phyloP scores from a whole-genome alignment of 1,140 invertebrate species.

The Ips typographus region DNA sequence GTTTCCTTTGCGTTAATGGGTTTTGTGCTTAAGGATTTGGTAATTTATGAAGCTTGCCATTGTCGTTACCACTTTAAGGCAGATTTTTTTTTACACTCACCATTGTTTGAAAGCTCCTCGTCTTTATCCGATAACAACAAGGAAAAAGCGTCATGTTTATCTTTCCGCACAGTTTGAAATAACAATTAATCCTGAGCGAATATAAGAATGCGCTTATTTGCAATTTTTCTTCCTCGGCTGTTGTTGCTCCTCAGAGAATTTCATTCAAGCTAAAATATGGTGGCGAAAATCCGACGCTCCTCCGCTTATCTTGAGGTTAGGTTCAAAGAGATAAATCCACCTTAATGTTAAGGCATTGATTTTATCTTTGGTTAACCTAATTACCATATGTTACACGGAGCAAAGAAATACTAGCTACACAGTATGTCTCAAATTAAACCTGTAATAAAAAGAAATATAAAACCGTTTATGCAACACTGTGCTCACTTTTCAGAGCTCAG shows the following conservation, averaged over 20 bases:
- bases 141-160: neutral
- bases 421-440: too few relatives aligned
- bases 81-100: too few relatives aligned
- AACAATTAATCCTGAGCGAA: slow-evolving; percentile 12
- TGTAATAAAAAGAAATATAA: too few relatives aligned
- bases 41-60: neutral
- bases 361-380: neutral
- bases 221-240: slow-evolving; percentile 10
- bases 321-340: slow-evolving; percentile 11
- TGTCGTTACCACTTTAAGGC: too few relatives aligned
- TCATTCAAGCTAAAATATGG: slow-evolving; percentile 10
- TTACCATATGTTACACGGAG: neutral
- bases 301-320: slow-evolving; percentile 4
- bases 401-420: neutral
- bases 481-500: too few relatives aligned
- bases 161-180: slow-evolving; percentile 9
- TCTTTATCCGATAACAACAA: neutral
- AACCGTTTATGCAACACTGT: too few relatives aligned
- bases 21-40: neutral
- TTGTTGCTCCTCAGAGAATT: slow-evolving; percentile 4
- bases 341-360: neutral
- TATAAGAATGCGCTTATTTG: slow-evolving; percentile 13
- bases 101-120: too few relatives aligned
- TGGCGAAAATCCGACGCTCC: slow-evolving; percentile 3
- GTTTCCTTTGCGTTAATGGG: neutral